Conservation (phyloP, 2,888 invertebrate species). For the Silvanus unidentatus region DNA sequence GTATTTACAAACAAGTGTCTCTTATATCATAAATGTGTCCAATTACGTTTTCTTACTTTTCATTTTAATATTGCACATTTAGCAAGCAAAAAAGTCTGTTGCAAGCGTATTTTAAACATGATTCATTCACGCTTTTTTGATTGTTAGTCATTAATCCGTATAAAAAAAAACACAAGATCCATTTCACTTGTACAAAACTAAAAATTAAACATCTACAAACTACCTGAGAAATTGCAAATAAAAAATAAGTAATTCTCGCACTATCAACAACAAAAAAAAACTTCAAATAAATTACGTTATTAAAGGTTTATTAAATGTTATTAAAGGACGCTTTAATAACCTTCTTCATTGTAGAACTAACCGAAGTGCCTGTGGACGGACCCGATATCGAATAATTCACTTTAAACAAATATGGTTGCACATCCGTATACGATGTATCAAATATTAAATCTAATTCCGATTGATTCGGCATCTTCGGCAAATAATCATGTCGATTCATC, state of each 20-base stretch:
- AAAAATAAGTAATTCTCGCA: constrained; percentile 6
- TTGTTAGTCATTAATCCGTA: no score
- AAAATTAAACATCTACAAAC: background rate
- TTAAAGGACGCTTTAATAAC: constrained; percentile 84
- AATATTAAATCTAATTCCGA: constrained; percentile 90
- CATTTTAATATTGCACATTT: no score
- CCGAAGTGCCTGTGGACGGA: constrained; percentile 65
- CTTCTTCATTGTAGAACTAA: constrained; percentile 85
- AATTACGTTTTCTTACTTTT: no score
- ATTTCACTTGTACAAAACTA: no score
- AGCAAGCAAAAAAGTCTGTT: no score
- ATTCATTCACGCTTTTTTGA: no score
- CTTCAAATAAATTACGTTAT: constrained; percentile 5
- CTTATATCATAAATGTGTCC: no score
- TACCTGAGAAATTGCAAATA: constrained; percentile 10
- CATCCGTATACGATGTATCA: constrained; percentile 86
- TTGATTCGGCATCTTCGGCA: constrained; percentile 92
- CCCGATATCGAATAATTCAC: constrained; percentile 78
- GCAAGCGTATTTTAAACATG: no score
- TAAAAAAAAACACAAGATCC: no score
- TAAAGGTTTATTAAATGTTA: no score
- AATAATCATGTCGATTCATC: constrained; percentile 92
- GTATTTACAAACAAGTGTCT: background rate
- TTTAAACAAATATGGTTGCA: constrained; percentile 96
- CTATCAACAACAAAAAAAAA: background rate